A percentile compares a stretch with the other conserved stretches of the same genome.
phyloP scores from a whole-genome alignment of 2,888 invertebrate species.

The Cataglyphis cursor region DNA sequence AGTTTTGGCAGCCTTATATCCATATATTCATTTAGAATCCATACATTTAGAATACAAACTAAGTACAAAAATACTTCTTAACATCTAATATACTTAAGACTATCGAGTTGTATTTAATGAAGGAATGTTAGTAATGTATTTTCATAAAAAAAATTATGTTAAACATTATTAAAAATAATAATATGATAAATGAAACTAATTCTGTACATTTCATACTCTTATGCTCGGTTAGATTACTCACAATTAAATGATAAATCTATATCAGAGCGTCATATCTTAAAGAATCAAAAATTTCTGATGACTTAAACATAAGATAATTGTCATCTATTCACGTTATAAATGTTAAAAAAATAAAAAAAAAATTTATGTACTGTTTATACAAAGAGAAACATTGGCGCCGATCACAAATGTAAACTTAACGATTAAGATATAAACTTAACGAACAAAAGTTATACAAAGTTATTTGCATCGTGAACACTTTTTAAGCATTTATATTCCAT shows the following conservation, averaged over 20 bases:
- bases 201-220: background rate
- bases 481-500: background rate
- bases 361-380: background rate
- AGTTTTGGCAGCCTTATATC: background rate
- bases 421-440: background rate
- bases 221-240: background rate
- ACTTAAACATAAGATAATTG: background rate
- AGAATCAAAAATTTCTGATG: background rate
- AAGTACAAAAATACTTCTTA: conserved; percentile 5
- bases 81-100: background rate
- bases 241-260: background rate
- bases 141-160: background rate
- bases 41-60: background rate
- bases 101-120: background rate
- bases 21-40: background rate
- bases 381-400: background rate
- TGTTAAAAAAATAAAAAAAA: background rate
- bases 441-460: background rate
- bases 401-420: background rate
- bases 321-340: background rate
- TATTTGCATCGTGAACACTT: background rate
- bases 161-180: background rate
- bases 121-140: background rate
- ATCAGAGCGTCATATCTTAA: background rate
- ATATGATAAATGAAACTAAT: background rate